A percentile compares a stretch with the other conserved stretches of the same genome.
Evolutionary conservation across 2,888 invertebrate species (phyloP).

Genomic region (Scrobipalpa atriplicella): DNA sequence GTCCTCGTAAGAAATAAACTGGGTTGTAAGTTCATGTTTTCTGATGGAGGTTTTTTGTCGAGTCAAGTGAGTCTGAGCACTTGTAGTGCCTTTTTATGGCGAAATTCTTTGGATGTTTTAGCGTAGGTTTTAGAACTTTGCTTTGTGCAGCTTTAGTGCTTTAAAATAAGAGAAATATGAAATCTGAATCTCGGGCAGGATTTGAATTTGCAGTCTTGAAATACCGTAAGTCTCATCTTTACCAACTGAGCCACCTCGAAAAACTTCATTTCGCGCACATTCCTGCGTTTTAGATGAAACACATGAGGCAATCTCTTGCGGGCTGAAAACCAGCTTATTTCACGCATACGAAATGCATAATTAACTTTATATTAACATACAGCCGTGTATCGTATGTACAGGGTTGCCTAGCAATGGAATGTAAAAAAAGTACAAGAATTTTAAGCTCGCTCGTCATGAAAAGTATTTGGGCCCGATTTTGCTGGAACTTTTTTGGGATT

Average conservation of each 20-base stretch:
- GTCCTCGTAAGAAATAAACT: constrained; percentile 16
- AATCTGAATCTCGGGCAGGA: too few species aligned
- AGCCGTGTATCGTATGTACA: constrained; percentile 32
- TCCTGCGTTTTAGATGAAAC: constrained; percentile 43
- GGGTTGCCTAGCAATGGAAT: constrained; percentile 20
- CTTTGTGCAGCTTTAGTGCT: too few species aligned
- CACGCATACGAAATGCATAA: constrained; percentile 73
- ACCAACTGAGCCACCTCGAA: not conserved
- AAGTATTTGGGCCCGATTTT: not conserved
- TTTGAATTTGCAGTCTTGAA: too few species aligned
- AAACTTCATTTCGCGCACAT: constrained; percentile 49
- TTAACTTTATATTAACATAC: constrained; percentile 74
- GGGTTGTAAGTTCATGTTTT: constrained; percentile 4
- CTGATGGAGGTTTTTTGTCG: constrained; percentile 11
- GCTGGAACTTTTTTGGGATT: constrained; percentile 4
- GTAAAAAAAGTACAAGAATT: not conserved
- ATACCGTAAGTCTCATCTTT: too few species aligned
- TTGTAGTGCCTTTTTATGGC: constrained; percentile 15
- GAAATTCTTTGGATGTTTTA: not conserved
- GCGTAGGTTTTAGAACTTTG: not conserved
- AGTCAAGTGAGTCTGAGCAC: not conserved
- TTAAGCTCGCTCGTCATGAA: not conserved
- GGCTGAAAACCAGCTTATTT: constrained; percentile 58
- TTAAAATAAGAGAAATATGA: too few species aligned
- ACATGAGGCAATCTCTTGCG: constrained; percentile 54